phyloP scores from a whole-genome alignment of 1,140 invertebrate genomes.

The Aphelenchoides avenae region DNA sequence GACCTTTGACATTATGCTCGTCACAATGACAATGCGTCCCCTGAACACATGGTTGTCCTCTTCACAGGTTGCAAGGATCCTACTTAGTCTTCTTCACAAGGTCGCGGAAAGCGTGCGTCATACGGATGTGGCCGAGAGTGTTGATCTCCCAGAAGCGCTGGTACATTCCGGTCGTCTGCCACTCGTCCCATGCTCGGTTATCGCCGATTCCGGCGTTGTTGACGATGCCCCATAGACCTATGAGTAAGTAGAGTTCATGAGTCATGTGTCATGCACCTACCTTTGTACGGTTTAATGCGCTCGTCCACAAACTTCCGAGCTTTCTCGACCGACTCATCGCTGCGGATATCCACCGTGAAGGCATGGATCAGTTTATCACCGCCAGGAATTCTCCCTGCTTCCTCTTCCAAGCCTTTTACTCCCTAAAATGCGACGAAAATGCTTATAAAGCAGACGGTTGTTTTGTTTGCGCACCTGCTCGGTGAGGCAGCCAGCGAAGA shows the following conservation, averaged over 20 bases:
- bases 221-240: conserved; percentile 21
- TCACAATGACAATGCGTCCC: too few species aligned
- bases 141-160: conserved; percentile 26
- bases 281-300: neutral
- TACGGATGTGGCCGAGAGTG: conserved; percentile 32
- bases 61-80: too few species aligned
- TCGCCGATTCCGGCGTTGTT: conserved; percentile 36
- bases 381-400: conserved; percentile 12
- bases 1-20: too few species aligned
- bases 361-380: conserved; percentile 15
- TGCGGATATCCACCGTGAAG: conserved; percentile 22
- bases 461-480: conserved; percentile 8
- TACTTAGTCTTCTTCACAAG: too few species aligned
- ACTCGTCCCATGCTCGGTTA: conserved; percentile 37
- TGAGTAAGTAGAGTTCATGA: too few species aligned
- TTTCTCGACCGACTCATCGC: conserved; percentile 31
- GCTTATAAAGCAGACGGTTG: neutral
- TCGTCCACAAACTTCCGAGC: conserved; percentile 35
- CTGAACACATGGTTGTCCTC: too few species aligned
- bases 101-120: conserved; percentile 34
- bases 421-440: neutral
- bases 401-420: conserved; percentile 4
- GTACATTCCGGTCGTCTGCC: conserved; percentile 28
- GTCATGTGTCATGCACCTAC: too few species aligned
- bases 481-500: conserved; percentile 42